Evolutionary conservation across 2,113 vertebrate genomes (phyloP), one percentile per base, ranked within the genome.

Genomic region (Phaethon lepturus): DNA sequence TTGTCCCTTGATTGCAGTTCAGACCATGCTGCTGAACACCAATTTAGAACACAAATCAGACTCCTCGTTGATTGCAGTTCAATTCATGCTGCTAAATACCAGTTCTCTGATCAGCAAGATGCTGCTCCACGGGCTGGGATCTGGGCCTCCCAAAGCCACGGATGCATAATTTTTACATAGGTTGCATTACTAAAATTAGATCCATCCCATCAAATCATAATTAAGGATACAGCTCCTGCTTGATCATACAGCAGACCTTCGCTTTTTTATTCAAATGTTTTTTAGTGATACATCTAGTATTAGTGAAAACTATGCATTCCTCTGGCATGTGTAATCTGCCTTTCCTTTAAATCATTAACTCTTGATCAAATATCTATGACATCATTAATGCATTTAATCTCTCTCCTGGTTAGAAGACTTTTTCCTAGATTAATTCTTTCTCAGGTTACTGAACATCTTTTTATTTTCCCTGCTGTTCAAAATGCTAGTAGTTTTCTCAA

Each of bases 41-140:
- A 96, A 62, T 94, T 97, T 94, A 94, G 86, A 95, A 93, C 95
- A 94, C 93, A 96, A 94, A 94, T 95, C 96, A 95, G 84, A 59
- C 89, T 97, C 77, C 93, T 95, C 93, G 94, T 91, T 97, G 95
- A 88, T 83, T 90, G 91, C 81, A 62, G 91, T 83, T 97, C 74
- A 96, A 73, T 97, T 96, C 87, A 59, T 47, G 81, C 87, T 94
- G 91, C 78, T 96, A 94, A 96, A 87, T 78, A 63, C 66, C 67
- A 73, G 74, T 83, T 96, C 81, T 93, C 77, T 80, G 81, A 83
- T 76, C 84, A 73, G 84, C 42, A 81, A 93, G 76, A 72, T 83
- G 71, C 66, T 91, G 64, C 58, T 91, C 74, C 76, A 8, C 15
- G 33, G 89, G 28, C 86, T 94, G 74, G 58, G 87, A 94, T 89